phyloP scores from a whole-genome alignment of 2,888 invertebrate species.

The Callinectes sapidus region DNA sequence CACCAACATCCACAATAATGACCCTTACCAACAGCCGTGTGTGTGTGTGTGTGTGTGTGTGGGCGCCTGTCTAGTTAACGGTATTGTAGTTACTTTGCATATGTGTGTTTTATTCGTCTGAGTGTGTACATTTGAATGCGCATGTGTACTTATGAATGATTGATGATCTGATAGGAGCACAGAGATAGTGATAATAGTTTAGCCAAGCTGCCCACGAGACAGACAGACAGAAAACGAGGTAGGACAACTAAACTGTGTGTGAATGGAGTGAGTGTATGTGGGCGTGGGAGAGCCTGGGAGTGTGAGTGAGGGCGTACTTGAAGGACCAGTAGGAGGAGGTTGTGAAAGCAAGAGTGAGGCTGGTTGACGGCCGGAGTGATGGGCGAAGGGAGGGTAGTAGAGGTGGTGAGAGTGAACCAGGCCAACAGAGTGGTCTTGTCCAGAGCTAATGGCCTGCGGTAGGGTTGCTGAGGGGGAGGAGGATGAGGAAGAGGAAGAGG shows the following conservation, averaged over 20 bases:
- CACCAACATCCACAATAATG: too few species aligned
- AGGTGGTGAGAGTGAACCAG: neutral
- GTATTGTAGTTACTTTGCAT: neutral
- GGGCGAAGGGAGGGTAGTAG: neutral
- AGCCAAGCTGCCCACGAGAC: neutral
- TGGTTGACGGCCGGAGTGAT: neutral
- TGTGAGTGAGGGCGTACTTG: neutral
- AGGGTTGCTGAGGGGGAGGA: neutral
- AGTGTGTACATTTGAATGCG: neutral
- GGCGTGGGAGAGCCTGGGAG: neutral
- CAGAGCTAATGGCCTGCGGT: neutral
- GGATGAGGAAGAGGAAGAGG: neutral
- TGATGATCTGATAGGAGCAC: neutral
- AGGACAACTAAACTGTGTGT: neutral
- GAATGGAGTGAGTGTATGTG: neutral
- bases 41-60: neutral
- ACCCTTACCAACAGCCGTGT: too few species aligned
- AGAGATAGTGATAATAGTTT: neutral
- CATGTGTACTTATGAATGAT: neutral
- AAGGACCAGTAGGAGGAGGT: neutral
- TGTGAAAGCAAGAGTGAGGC: constrained; percentile 10
- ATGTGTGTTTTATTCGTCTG: neutral
- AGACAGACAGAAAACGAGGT: neutral
- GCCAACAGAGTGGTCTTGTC: constrained; percentile 6
- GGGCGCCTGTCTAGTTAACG: neutral